Evolutionary conservation across 2,888 invertebrate species (phyloP), one percentile per base, ranked within the genome.

Genomic region (Orchestes rusci): DNA sequence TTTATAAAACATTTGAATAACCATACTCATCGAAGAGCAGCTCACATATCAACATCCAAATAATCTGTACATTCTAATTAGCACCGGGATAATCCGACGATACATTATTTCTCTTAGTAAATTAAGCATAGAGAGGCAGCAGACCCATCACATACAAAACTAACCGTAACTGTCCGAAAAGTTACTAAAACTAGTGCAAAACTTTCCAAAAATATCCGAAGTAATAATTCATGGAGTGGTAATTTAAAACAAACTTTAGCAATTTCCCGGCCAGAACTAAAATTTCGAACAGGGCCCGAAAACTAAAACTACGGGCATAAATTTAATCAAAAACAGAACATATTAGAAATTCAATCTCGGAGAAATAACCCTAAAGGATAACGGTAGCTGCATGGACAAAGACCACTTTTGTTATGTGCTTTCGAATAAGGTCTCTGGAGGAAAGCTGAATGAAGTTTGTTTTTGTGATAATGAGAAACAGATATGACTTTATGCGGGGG

Each of bases 261-360:
- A 59, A 59, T 59, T 59, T 58, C 56, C 50, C 39, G 50, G 50
- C 37, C 20, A 45, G 42, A 55, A 53, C 54, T 55, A 57, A 58
- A 59, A 59, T 58, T 57, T 56, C 58, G 48, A 48, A 50, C 47
- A 37, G 43, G 44, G 48, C 52, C 51, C 56, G 50, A 54, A 59
- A 59, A 59, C 60, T 60, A 58, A 59, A 61, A 62, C 60, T 59
- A 59, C 56, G 55, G 53, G 61, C 61, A 63, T 62, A 67, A 67
- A 67, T 68, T 68, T 67, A 68, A 68, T 68, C 68, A 68, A 68
- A 68, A 68, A 68, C 68, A 67, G 66, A 66, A 65, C 64, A 65
- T 64, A 68, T 68, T 67, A 68, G 68, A 67, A 68, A 68, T 68
- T 68, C 68, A 68, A 68, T 68, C 68, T 68, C 65, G 60, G 65